phyloP scores from a whole-genome alignment of 2,113 vertebrate genomes.

The Patagioenas fasciata region DNA sequence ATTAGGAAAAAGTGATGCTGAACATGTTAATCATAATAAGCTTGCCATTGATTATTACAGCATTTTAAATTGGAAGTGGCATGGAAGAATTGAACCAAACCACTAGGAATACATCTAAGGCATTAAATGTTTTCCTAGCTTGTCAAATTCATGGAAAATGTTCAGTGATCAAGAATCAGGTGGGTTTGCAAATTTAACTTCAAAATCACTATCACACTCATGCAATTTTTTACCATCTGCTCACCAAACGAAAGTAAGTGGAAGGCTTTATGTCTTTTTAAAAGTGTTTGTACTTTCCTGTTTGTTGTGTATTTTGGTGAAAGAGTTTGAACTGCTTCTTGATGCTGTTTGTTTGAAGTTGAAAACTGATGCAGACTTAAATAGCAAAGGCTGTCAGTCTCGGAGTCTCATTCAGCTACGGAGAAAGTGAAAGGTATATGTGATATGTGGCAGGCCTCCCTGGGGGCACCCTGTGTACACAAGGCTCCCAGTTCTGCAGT shows the following conservation, averaged over 20 bases:
- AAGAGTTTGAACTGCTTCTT: not conserved
- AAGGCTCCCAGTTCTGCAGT: not conserved
- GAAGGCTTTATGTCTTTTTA: not conserved
- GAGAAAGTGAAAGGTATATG: not conserved
- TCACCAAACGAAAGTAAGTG: conserved; percentile 45
- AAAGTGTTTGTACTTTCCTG: not conserved
- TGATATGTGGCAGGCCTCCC: not conserved
- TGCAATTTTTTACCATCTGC: not conserved
- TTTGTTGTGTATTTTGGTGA: not conserved
- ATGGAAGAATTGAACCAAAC: not conserved
- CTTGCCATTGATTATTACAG: not conserved
- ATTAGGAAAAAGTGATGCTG: not conserved
- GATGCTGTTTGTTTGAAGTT: not conserved
- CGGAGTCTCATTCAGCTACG: not conserved
- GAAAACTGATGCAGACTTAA: not conserved
- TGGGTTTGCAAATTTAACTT: conserved; percentile 26
- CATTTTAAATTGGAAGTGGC: conserved; percentile 10
- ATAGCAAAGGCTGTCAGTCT: not conserved
- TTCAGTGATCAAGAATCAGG: not conserved
- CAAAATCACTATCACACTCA: not conserved
- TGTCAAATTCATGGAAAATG: conserved; percentile 29
- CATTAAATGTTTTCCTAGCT: conserved; percentile 10
- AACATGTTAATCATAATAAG: not conserved
- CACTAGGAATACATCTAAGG: not conserved
- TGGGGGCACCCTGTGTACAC: accelerated